A percentile compares a stretch with the other conserved stretches of the same genome.
phyloP scores from a whole-genome alignment of 1,140 invertebrate genomes.

The Bombus haemorrhoidalis region DNA sequence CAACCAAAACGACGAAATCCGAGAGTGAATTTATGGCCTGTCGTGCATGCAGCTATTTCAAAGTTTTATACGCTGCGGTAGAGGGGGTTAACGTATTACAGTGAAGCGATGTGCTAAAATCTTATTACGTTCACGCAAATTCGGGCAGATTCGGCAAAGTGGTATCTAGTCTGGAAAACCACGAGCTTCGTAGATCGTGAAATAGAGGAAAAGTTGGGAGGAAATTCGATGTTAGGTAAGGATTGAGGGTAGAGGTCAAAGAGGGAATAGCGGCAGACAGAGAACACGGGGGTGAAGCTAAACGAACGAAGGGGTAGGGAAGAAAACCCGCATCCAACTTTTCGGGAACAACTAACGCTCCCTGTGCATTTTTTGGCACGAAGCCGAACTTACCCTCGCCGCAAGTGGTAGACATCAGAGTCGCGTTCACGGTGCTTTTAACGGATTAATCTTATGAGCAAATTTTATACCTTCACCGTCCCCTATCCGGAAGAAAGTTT shows the following conservation, averaged over 20 bases:
- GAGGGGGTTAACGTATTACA: not conserved
- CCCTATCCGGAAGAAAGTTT: constrained; percentile 23
- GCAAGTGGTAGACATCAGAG: constrained; percentile 32
- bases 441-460: constrained; percentile 60
- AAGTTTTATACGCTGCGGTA: not conserved
- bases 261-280: not conserved
- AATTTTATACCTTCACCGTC: constrained; percentile 47
- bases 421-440: constrained; percentile 50
- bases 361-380: constrained; percentile 58
- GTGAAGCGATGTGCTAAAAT: not conserved
- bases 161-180: not conserved
- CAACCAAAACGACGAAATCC: not conserved
- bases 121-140: constrained; percentile 43
- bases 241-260: constrained; percentile 29
- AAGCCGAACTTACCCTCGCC: constrained; percentile 47
- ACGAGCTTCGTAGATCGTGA: constrained; percentile 14
- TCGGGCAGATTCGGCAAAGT: constrained; percentile 26
- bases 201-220: constrained; percentile 33
- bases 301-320: not conserved
- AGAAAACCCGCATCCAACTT: constrained; percentile 48
- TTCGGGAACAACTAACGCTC: constrained; percentile 55
- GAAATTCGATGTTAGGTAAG: not conserved
- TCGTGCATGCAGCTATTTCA: not conserved
- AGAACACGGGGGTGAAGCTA: not conserved
- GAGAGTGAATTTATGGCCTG: not conserved